phyloP scores from a whole-genome alignment of 2,797 vertebrate genomes.

The Pyrrhura leucotis region DNA sequence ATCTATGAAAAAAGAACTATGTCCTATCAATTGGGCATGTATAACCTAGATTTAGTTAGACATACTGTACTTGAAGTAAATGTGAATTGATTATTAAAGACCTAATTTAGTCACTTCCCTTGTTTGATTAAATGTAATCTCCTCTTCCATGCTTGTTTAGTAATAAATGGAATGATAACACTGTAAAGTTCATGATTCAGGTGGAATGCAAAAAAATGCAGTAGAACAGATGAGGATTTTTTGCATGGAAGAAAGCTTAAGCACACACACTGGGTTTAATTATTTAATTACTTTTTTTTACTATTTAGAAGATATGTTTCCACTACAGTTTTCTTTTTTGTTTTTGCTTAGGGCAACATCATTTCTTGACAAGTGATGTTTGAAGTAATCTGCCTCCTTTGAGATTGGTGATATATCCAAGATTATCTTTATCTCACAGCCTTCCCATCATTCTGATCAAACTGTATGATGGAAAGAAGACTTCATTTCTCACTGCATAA shows the following conservation, averaged over 20 bases:
- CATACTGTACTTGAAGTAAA: neutral
- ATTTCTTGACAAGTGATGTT: conserved; percentile 9
- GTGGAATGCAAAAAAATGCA: neutral
- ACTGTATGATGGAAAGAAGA: neutral
- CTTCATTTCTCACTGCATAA: neutral
- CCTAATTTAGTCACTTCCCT: neutral
- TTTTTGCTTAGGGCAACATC: neutral
- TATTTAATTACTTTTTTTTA: neutral
- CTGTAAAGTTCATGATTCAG: neutral
- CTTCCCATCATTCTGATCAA: neutral
- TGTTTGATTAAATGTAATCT: conserved; percentile 15
- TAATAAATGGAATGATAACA: neutral
- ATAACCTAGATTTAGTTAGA: neutral
- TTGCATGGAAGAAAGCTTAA: conserved; percentile 3
- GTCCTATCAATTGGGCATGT: neutral
- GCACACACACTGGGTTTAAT: neutral
- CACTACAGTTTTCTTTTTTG: neutral
- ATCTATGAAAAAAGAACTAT: neutral
- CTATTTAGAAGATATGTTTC: neutral
- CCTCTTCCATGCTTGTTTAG: neutral
- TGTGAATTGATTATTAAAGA: neutral
- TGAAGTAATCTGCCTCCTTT: conserved; percentile 28
- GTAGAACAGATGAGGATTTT: neutral
- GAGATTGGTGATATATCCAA: conserved; percentile 6
- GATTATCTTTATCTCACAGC: neutral